Evolutionary conservation across 92 coral and sea anemone genomes (phyloP).

Genomic region (Bergia puertoricense): DNA sequence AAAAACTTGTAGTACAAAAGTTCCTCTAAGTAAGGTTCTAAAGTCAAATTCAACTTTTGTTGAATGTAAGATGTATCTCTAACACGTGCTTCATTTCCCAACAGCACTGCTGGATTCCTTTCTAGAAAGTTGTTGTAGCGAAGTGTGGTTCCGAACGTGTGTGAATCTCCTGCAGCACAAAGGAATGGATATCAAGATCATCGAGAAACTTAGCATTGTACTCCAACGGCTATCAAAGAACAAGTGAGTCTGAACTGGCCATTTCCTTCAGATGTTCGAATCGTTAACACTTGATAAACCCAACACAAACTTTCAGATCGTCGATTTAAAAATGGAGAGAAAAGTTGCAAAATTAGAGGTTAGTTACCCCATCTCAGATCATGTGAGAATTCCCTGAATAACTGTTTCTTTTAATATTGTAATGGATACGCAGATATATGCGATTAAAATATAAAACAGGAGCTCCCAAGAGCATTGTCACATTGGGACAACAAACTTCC

Average conservation of each 20-base stretch:
- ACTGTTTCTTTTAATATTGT: no score
- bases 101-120: slow-evolving; percentile 75
- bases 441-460: no score
- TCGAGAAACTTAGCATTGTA: slow-evolving; percentile 94
- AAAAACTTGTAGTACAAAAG: background rate
- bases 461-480: no score
- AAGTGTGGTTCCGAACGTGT: slow-evolving; percentile 88
- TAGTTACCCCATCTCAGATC: background rate
- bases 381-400: background rate
- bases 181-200: slow-evolving; percentile 73
- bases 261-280: background rate
- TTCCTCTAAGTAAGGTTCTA: background rate
- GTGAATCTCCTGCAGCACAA: slow-evolving; percentile 80
- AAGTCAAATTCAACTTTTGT: background rate
- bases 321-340: background rate
- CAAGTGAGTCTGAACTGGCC: slow-evolving; percentile 61
- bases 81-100: slow-evolving; percentile 19
- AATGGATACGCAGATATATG: no score
- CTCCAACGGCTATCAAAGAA: slow-evolving; percentile 92
- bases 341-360: background rate
- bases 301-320: background rate
- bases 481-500: no score
- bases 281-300: background rate
- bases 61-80: background rate
- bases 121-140: slow-evolving; percentile 85